Base-by-base conservation (phyloP, 2,113 vertebrate genomes). In the Perccottus glenii region DNA sequence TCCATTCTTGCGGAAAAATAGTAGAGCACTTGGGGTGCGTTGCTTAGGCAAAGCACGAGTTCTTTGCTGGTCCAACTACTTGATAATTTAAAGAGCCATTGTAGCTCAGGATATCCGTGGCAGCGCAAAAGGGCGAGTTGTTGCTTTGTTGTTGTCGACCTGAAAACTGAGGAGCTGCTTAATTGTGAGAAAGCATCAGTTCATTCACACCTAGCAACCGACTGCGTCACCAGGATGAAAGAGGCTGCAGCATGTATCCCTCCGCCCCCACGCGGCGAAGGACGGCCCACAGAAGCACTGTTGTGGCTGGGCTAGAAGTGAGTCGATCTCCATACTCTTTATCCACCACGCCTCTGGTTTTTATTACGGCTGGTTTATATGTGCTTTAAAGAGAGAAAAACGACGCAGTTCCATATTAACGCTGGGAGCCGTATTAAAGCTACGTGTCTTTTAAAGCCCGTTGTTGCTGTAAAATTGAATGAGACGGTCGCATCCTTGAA, bases 141-240 rank as follows among this genome's bases (percentile, higher is more conserved):
- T 66, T 86, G 85, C 89, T 90, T 90, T 89, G 90, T 91, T 90
- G 92, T 90, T 90, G 75, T 88, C 86, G 83, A 89, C 71, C 85
- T 88, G 91, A 91, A 86, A 88, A 91, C 82, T 93, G 91, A 85
- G 79, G 80, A 64, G 82, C 81, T 42, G 81, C 69, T 77, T 91
- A 83, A 86, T 88, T 87, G 87, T 78, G 91, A 81, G 83, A 77
- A 86, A 80, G 89, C 91, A 78, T 90, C 88, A 89, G 80, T 89
- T 83, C 90, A 86, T 84, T 90, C 92, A 92, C 92, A 91, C 93
- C 91, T 91, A 94, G 93, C 93, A 94, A 94, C 93, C 91, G 60
- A 84, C 75, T 89, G 87, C 93, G 91, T 93, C 92, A 94, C 71
- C 59, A 38, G 70, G 70, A 55, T 72, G 63, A 64, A 56, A 44